These are phyloP conservation scores for Craniophora ligustri DNA, from an alignment of 2,888 invertebrate genomes.

Conservation along the genomic window DNA sequence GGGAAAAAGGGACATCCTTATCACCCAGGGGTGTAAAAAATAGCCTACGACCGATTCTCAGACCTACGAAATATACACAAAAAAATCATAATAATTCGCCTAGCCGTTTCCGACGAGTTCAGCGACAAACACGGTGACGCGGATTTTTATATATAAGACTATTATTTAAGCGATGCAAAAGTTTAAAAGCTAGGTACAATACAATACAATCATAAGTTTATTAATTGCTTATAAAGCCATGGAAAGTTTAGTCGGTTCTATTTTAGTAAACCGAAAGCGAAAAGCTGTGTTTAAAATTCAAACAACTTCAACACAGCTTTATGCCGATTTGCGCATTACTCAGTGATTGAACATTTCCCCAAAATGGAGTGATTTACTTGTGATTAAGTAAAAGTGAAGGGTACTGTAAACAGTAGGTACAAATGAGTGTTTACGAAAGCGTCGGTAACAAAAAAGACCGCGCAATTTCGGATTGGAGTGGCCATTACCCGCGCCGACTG, in stretches of 20 bases:
- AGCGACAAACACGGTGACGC: too few species aligned
- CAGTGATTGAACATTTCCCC: conserved; percentile 34
- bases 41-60: too few species aligned
- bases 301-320: conserved; percentile 13
- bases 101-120: too few species aligned
- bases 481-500: conserved; percentile 84
- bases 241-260: conserved; percentile 1
- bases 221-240: background rate
- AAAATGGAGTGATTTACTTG: conserved; percentile 52
- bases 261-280: background rate
- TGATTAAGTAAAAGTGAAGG: conserved; percentile 64
- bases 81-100: too few species aligned
- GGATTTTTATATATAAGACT: too few species aligned
- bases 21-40: too few species aligned
- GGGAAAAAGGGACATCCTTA: too few species aligned
- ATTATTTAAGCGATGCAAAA: too few species aligned
- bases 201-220: background rate
- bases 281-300: conserved; percentile 7
- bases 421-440: conserved; percentile 81
- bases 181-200: background rate
- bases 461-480: conserved; percentile 83
- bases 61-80: too few species aligned
- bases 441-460: conserved; percentile 74
- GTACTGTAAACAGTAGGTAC: conserved; percentile 66
- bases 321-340: conserved; percentile 23